These are phyloP conservation scores for Drosophila obscura DNA, from an alignment of 1,140 invertebrate genomes.

Conservation along the genomic window DNA sequence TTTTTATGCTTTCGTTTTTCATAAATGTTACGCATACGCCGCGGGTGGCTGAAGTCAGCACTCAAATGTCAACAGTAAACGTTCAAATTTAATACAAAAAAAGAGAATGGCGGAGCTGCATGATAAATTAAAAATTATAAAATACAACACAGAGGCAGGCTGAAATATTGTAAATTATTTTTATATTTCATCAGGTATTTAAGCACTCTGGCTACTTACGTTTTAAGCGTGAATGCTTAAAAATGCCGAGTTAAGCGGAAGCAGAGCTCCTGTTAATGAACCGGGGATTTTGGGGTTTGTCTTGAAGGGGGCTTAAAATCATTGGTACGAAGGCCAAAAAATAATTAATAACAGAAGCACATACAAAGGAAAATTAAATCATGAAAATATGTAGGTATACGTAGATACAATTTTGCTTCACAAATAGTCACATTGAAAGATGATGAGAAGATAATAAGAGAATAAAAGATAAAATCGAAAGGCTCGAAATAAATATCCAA, in stretches of 20 bases:
- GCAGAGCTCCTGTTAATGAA: slow-evolving; percentile 10
- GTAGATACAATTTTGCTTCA: too few species aligned
- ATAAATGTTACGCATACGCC: slow-evolving; percentile 58
- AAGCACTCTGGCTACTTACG: slow-evolving; percentile 13
- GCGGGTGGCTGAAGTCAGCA: slow-evolving; percentile 46
- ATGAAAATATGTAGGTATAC: too few species aligned
- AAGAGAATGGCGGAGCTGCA: slow-evolving; percentile 13
- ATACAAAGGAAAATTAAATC: too few species aligned
- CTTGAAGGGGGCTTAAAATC: too few species aligned
- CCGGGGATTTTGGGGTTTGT: neutral
- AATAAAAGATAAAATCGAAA: too few species aligned
- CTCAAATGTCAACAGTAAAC: slow-evolving; percentile 64
- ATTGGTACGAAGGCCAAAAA: too few species aligned
- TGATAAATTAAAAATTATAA: slow-evolving; percentile 46
- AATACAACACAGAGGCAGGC: slow-evolving; percentile 22
- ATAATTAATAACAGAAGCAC: too few species aligned
- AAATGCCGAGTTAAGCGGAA: slow-evolving; percentile 1
- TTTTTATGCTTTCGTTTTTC: slow-evolving; percentile 44
- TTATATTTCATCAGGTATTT: slow-evolving; percentile 37
- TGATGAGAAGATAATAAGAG: too few species aligned
- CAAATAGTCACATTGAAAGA: too few species aligned
- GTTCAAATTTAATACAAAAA: slow-evolving; percentile 62
- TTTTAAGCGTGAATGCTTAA: slow-evolving; percentile 23
- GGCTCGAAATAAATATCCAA: too few species aligned
- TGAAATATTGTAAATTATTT: slow-evolving; percentile 19